Conservation (phyloP, 2,888 invertebrate species). For the Drosophila koepferae region DNA sequence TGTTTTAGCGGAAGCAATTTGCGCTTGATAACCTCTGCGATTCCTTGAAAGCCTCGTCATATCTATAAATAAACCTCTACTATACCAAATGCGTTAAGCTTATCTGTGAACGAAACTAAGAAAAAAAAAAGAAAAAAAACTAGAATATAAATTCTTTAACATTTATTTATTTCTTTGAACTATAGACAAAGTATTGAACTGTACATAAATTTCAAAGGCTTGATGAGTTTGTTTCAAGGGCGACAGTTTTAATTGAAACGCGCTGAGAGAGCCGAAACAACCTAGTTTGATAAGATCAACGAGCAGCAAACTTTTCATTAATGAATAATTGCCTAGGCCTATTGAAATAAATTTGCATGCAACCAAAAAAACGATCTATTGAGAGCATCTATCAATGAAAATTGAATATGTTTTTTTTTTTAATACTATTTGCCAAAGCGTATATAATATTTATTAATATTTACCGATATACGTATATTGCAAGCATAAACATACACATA, state of each 20-base stretch:
- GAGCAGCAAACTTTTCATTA: conserved; percentile 51
- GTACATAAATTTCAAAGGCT: conserved; percentile 39
- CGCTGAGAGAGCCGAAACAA: conserved; percentile 43
- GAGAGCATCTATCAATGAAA: conserved; percentile 55
- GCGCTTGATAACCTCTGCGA: conserved; percentile 52
- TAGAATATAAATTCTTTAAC: conserved; percentile 19
- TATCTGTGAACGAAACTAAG: conserved; percentile 45
- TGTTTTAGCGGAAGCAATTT: conserved; percentile 54
- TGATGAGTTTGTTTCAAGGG: conserved; percentile 69
- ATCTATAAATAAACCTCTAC: conserved; percentile 65
- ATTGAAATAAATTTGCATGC: conserved; percentile 72
- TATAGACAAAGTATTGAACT: conserved; percentile 42
- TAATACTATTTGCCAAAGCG: background rate
- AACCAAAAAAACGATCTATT: conserved; percentile 67
- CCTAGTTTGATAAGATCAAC: conserved; percentile 73
- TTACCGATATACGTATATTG: background rate
- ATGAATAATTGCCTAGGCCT: conserved; percentile 46
- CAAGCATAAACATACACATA: background rate
- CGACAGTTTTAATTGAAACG: conserved; percentile 69
- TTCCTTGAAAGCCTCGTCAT: conserved; percentile 58
- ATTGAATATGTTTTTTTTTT: conserved; percentile 27
- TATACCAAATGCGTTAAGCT: conserved; percentile 40
- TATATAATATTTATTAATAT: background rate
- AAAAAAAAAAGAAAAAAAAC: background rate
- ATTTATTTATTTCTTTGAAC: conserved; percentile 40